Conservation (phyloP, 1,140 invertebrate species). For the Aphaenogaster rudis region DNA sequence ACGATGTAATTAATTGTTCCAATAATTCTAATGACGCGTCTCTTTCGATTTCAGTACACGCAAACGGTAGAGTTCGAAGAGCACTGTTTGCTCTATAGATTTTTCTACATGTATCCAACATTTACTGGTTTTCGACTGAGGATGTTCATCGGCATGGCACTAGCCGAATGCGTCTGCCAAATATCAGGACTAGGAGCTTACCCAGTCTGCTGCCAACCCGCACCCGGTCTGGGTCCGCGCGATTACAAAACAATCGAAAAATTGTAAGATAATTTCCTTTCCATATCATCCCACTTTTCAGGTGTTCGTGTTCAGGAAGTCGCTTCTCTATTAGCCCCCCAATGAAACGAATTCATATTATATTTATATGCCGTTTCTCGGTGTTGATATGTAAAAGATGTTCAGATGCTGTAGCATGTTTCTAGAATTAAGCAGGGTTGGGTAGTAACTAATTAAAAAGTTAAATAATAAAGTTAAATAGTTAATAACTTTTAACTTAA, state of each 20-base stretch:
- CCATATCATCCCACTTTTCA: background rate
- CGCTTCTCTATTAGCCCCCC: background rate
- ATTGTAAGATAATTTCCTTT: conserved; percentile 75
- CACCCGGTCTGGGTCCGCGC: conserved; percentile 94
- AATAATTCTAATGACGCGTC: background rate
- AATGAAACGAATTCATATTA: background rate
- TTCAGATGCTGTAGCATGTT: background rate
- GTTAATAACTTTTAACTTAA: no score
- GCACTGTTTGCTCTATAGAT: conserved; percentile 91
- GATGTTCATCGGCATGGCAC: conserved; percentile 95
- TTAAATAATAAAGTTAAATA: no score
- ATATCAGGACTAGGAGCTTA: conserved; percentile 96
- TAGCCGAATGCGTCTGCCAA: conserved; percentile 97
- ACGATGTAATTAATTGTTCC: background rate
- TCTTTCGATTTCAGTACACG: conserved; percentile 89
- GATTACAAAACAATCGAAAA: conserved; percentile 81
- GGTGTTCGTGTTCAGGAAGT: conserved; percentile 3
- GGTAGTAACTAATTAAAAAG: no score
- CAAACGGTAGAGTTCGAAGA: conserved; percentile 90
- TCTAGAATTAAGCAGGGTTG: background rate
- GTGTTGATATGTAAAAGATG: background rate
- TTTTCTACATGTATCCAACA: conserved; percentile 94
- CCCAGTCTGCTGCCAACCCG: conserved; percentile 90
- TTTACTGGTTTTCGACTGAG: conserved; percentile 96
- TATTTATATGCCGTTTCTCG: background rate